Percentiles rank a stretch among this genome's conserved stretches.
Evolutionary conservation across 92 coral and sea anemone species (phyloP).

Genomic region (Parazoanthus swiftii): DNA sequence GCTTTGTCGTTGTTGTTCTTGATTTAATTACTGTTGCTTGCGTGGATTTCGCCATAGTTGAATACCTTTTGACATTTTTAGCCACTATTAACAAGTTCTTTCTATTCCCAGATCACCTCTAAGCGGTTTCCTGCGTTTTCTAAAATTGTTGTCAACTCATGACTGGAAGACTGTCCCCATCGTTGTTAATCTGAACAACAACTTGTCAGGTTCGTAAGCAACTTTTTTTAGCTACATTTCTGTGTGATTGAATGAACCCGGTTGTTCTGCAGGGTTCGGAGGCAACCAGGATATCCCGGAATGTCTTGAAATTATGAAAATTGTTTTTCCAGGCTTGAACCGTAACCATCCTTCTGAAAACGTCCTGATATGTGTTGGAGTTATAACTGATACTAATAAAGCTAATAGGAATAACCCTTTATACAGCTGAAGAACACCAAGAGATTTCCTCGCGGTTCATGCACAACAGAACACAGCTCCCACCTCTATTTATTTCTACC

Average conservation of each 20-base stretch:
- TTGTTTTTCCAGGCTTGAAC: too few species aligned
- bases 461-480: conserved; percentile 75
- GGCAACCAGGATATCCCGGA: not conserved
- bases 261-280: not conserved
- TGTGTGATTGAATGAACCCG: too few species aligned
- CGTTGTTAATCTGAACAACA: conserved; percentile 82
- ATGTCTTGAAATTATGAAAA: not conserved
- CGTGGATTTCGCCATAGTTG: not conserved
- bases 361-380: not conserved
- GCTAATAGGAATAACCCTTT: not conserved
- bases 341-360: too few species aligned
- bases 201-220: conserved; percentile 67
- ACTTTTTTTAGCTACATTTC: not conserved
- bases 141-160: conserved; percentile 68
- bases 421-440: conserved; percentile 71
- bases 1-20: too few species aligned
- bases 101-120: conserved; percentile 65
- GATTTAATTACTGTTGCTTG: not conserved
- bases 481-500: conserved; percentile 84
- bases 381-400: not conserved
- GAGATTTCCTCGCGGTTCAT: conserved; percentile 82
- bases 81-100: not conserved
- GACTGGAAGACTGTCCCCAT: conserved; percentile 86
- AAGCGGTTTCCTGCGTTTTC: conserved; percentile 86
- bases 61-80: not conserved